phyloP scores from a whole-genome alignment of 1,140 invertebrate genomes.

The Zophobas atratus region DNA sequence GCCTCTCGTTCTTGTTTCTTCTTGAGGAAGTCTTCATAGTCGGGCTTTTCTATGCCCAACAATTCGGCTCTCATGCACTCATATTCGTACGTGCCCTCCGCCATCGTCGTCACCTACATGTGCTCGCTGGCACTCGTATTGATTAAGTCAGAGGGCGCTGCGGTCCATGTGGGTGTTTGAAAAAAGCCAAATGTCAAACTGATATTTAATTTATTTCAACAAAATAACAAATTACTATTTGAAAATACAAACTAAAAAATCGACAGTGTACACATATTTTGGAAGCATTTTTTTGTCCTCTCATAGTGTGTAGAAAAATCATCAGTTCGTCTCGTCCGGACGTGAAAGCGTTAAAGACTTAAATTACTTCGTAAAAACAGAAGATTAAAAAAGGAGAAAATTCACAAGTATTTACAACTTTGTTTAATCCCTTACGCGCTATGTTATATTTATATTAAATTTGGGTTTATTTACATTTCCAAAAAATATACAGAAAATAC shows the following conservation, averaged over 20 bases:
- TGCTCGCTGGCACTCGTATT: constrained; percentile 44
- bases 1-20: constrained; percentile 59
- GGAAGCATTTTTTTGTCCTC: constrained; percentile 62
- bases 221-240: constrained; percentile 65
- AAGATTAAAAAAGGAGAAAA: constrained; percentile 60
- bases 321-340: constrained; percentile 61
- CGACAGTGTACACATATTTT: constrained; percentile 65
- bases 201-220: constrained; percentile 67
- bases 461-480: constrained; percentile 62
- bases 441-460: constrained; percentile 57
- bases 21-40: constrained; percentile 76
- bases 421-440: constrained; percentile 53
- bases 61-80: constrained; percentile 83
- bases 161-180: not conserved
- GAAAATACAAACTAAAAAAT: constrained; percentile 66
- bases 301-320: constrained; percentile 65
- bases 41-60: constrained; percentile 77
- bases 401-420: constrained; percentile 65
- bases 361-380: constrained; percentile 63
- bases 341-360: constrained; percentile 58
- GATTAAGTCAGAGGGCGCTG: not conserved
- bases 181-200: constrained; percentile 54
- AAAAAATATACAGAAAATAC: constrained; percentile 55
- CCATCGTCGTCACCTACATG: constrained; percentile 65
- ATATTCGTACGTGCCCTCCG: constrained; percentile 77